Conservation (phyloP, 2,888 invertebrate species). For the Eilema caniola region DNA sequence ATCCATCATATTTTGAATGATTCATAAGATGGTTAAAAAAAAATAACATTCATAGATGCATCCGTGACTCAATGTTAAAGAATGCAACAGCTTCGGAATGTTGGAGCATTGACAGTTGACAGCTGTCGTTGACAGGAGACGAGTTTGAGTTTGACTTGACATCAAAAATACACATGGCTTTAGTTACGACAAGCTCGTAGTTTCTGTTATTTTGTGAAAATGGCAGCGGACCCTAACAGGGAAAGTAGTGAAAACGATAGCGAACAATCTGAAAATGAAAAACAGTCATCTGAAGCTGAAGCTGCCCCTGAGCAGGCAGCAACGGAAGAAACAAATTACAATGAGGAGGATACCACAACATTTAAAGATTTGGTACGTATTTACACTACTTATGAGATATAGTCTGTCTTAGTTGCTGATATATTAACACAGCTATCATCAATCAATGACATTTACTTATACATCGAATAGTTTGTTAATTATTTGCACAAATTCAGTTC, state of each 20-base stretch:
- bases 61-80: neutral
- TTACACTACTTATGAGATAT: conserved; percentile 24
- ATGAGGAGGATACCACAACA: conserved; percentile 68
- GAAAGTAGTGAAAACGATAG: conserved; percentile 57
- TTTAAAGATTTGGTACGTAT: conserved; percentile 80
- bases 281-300: neutral
- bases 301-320: neutral
- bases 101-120: neutral
- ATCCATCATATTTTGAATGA: too few species aligned
- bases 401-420: conserved; percentile 4
- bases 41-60: too few species aligned
- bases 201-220: conserved; percentile 47
- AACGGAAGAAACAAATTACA: neutral
- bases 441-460: neutral
- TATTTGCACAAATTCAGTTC: too few species aligned
- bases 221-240: conserved; percentile 69
- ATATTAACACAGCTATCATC: neutral
- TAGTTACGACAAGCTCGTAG: neutral
- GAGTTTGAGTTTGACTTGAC: too few species aligned
- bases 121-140: too few species aligned
- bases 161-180: conserved; percentile 5
- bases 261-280: conserved; percentile 8
- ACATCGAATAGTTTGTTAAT: too few species aligned
- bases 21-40: too few species aligned
- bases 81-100: neutral